These are phyloP conservation scores for Itoplectis maculator DNA, from an alignment of 2,888 invertebrate species.

Conservation along the genomic window DNA sequence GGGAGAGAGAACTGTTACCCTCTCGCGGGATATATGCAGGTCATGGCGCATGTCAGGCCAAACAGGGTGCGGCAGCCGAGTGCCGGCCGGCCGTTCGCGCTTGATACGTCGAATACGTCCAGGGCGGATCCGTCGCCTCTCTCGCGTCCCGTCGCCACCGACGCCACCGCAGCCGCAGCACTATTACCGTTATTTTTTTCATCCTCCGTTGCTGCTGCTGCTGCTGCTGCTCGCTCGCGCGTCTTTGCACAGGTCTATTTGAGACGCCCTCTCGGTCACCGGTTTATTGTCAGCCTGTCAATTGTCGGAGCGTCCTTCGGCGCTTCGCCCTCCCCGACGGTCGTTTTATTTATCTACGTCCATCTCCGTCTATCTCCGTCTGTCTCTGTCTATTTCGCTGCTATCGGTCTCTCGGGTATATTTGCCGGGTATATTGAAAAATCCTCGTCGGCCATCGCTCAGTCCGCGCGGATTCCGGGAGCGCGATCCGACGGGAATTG, in stretches of 20 bases:
- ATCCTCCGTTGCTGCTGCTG: background rate
- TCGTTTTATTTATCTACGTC: too few species aligned
- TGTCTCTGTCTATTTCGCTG: too few species aligned
- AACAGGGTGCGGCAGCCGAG: conserved; percentile 80
- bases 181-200: background rate
- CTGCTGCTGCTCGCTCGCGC: background rate
- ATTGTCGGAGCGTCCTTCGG: background rate
- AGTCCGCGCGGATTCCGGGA: too few species aligned
- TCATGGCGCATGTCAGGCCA: conserved; percentile 81
- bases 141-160: conserved; percentile 60
- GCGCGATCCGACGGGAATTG: too few species aligned
- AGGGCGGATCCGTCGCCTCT: conserved; percentile 71
- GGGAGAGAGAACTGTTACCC: conserved; percentile 46
- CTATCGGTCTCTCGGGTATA: too few species aligned
- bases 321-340: background rate
- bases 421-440: too few species aligned
- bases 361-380: too few species aligned
- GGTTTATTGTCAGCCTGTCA: background rate
- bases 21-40: conserved; percentile 73
- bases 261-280: background rate
- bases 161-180: too few species aligned
- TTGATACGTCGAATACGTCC: conserved; percentile 41
- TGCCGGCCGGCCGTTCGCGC: conserved; percentile 65
- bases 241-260: background rate
- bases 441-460: too few species aligned